Percentiles rank a stretch among this genome's conserved stretches.
phyloP scores from a whole-genome alignment of 2,888 invertebrate genomes.

The Bimastos eiseni region DNA sequence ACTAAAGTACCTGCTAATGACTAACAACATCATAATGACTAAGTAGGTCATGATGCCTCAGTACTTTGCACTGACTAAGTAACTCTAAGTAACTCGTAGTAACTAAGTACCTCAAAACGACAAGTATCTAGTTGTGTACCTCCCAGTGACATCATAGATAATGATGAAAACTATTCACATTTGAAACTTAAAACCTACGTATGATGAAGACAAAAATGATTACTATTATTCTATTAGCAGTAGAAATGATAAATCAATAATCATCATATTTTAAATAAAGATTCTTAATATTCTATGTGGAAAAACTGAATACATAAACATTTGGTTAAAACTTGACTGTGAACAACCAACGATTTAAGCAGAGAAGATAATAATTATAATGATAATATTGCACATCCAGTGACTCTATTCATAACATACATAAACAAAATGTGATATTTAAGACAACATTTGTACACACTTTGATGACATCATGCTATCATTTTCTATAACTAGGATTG shows the following conservation, averaged over 20 bases:
- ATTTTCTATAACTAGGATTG: too few species aligned
- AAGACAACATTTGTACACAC: neutral
- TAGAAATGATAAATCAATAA: neutral
- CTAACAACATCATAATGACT: too few species aligned
- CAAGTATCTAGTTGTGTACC: too few species aligned
- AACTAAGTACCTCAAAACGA: too few species aligned
- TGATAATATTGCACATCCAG: neutral
- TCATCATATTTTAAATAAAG: neutral
- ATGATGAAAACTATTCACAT: conserved; percentile 20
- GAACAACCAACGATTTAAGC: neutral
- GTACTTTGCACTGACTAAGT: too few species aligned
- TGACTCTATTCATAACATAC: neutral
- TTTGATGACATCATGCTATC: too few species aligned
- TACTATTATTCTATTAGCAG: neutral
- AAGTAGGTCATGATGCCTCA: too few species aligned
- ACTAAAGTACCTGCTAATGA: too few species aligned
- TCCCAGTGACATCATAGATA: neutral
- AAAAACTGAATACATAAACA: neutral
- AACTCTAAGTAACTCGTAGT: too few species aligned
- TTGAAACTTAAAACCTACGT: neutral
- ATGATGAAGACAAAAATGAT: neutral
- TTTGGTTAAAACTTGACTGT: neutral
- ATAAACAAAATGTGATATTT: neutral
- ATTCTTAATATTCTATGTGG: neutral
- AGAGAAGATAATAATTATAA: neutral